Evolutionary conservation across 64 coral and sea anemone species (phyloP), one percentile per base, ranked within the genome.

Genomic region (Cladopsammia gracilis): DNA sequence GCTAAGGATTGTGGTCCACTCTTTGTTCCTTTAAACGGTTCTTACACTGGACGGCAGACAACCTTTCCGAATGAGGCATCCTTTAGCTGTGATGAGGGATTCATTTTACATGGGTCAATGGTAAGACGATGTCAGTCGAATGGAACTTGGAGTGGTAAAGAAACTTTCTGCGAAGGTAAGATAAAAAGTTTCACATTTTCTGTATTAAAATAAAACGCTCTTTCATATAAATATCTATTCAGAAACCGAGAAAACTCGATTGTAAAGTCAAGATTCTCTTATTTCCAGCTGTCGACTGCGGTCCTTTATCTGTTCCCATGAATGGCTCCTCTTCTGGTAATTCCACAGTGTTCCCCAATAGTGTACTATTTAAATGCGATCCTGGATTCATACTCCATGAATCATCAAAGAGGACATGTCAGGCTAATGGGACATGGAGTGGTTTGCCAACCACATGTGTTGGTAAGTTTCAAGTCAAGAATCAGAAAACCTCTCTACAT

Each of bases 261-360:
- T n/a, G n/a, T n/a, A n/a, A n/a, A n/a, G n/a, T n/a, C n/a, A n/a
- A n/a, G n/a, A 51, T 48, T 1, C 14, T 81, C 20, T 11, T 50
- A 62, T 62, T 45, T 11, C 23, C 48, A 96, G 90, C 87, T 42
- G 78, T 96, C 10, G 78, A 96, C 19, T 96, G 95, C 61, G 95
- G 90, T 25, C 50, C 54, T 19, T 15, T 96, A 34, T 43, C n/a
- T 3, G 10, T 19, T 52, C 95, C 90, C 18, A 57, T 19, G 7
- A 89, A 96, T 58, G 95, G 95, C 20, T 71, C 10, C 45, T 57
- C 47, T 34, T 58, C 47, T 18, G 61, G 69, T 53, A 79, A 74
- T 26, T 54, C 69, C 9, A 69, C 70, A 83, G 85, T 64, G n/a
- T 87, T 60, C 65, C 90, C 70, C 47, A 92, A 73, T 42, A 70